These are phyloP conservation scores for Penaeus indicus DNA, from an alignment of 1,140 invertebrate genomes.

Conservation along the genomic window DNA sequence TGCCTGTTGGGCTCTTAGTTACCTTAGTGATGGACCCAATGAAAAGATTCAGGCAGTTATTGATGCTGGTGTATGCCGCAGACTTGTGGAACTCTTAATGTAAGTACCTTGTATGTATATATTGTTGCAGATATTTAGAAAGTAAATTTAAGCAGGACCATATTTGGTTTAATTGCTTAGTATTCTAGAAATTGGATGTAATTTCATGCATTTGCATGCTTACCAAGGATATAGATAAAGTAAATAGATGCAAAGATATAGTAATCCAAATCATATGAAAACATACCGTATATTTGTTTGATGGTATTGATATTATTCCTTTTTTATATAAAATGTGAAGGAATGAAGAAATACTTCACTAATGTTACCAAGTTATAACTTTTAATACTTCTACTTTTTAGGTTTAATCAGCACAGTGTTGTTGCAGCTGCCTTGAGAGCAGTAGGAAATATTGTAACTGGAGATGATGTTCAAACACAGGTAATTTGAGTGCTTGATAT, in stretches of 20 bases:
- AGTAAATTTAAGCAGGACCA: not conserved
- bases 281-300: too few relatives aligned
- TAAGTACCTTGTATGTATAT: conserved; percentile 68
- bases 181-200: too few relatives aligned
- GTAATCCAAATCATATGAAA: too few relatives aligned
- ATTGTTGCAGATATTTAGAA: not conserved
- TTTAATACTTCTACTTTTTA: conserved; percentile 70
- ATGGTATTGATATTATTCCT: too few relatives aligned
- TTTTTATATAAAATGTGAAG: too few relatives aligned
- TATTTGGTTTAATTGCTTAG: not conserved
- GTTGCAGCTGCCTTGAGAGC: conserved; percentile 95
- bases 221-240: too few relatives aligned
- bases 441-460: conserved; percentile 98
- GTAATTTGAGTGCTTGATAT: not conserved
- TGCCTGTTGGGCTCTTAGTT: conserved; percentile 95
- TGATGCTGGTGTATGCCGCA: conserved; percentile 93
- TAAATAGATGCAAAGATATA: too few relatives aligned
- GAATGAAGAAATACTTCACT: not conserved
- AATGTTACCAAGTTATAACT: not conserved
- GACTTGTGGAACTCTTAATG: conserved; percentile 94
- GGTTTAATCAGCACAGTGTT: conserved; percentile 90
- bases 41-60: conserved; percentile 99
- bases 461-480: conserved; percentile 97
- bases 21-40: conserved; percentile 96
- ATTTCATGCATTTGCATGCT: too few relatives aligned